Percentiles rank a stretch among this genome's conserved stretches.
Evolutionary conservation across 1,140 invertebrate genomes (phyloP).

Genomic region (Hylaeus anthracinus): DNA sequence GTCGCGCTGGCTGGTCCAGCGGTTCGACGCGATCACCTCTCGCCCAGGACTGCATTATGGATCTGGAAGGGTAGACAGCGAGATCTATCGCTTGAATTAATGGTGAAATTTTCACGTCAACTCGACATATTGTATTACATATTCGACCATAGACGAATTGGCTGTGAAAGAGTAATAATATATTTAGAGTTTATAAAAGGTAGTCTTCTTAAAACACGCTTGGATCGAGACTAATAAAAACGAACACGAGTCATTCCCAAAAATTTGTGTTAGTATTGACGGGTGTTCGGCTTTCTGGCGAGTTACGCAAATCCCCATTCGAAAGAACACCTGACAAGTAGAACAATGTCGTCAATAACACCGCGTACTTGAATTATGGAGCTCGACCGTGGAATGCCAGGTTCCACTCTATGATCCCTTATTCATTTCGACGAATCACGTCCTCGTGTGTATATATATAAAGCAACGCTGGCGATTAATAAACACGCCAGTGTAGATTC

Average conservation of each 20-base stretch:
- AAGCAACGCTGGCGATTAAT: conserved; percentile 42
- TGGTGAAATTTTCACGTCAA: conserved; percentile 49
- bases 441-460: conserved; percentile 53
- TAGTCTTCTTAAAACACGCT: no score
- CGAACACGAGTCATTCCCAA: not conserved
- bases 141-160: no score
- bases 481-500: conserved; percentile 29
- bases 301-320: conserved; percentile 32
- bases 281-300: no score
- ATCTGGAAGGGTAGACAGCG: conserved; percentile 50
- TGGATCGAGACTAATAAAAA: no score
- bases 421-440: conserved; percentile 33
- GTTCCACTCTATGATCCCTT: conserved; percentile 45
- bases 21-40: conserved; percentile 53
- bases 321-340: not conserved
- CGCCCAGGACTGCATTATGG: conserved; percentile 44
- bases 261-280: not conserved
- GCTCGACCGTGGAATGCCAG: conserved; percentile 28
- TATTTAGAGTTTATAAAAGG: no score
- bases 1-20: conserved; percentile 46
- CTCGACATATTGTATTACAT: not conserved
- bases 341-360: conserved; percentile 20
- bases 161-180: no score
- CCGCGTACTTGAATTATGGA: conserved; percentile 43
- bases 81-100: conserved; percentile 46